A percentile compares a stretch with the other conserved stretches of the same genome.
Conservation (phyloP, 2,113 vertebrate genomes). For the Catharus bicknelli region DNA sequence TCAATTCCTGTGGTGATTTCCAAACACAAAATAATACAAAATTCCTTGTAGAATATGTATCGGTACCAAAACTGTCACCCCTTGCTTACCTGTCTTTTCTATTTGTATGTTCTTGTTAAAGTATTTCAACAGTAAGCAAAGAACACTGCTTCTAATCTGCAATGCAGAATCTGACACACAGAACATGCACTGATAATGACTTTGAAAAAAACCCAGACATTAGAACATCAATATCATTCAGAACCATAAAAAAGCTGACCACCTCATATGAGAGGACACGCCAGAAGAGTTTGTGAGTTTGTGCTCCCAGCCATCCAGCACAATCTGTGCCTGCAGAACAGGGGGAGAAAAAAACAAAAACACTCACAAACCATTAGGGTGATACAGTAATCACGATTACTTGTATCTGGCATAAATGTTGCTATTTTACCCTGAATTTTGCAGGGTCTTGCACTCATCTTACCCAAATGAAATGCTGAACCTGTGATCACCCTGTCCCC, state of each 20-base stretch:
- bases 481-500: background rate
- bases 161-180: background rate
- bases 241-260: background rate
- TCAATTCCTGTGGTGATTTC: background rate
- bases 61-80: background rate
- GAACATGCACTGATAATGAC: background rate
- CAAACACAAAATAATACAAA: background rate
- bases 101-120: rapidly evolving
- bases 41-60: background rate
- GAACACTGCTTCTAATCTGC: background rate
- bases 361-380: background rate
- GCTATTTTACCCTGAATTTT: background rate
- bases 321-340: background rate
- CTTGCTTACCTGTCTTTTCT: background rate
- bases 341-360: background rate
- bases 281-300: background rate
- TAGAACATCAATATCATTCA: background rate
- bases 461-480: background rate
- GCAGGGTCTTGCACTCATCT: background rate
- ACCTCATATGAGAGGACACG: rapidly evolving
- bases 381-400: background rate
- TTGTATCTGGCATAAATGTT: background rate
- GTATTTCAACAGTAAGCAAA: background rate
- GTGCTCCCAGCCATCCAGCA: background rate
- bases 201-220: background rate